A percentile compares a stretch with the other conserved stretches of the same genome.
Evolutionary conservation across 1,140 invertebrate species (phyloP).

Genomic region (Scaptomyza pallida): DNA sequence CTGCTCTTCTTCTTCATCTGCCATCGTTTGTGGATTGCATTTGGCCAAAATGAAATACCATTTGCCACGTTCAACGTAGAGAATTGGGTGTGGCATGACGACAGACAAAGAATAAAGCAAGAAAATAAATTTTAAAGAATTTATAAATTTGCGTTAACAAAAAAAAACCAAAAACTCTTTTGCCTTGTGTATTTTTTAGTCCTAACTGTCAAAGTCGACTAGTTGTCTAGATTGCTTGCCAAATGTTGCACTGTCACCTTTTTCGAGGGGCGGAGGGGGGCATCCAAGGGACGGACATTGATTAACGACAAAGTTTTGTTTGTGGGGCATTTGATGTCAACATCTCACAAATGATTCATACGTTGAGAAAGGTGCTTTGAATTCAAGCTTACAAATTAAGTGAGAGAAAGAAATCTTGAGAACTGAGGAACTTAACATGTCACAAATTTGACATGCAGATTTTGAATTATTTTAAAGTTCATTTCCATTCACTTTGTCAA

Average conservation of each 20-base stretch:
- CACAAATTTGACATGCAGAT: too few species aligned
- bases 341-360: not conserved
- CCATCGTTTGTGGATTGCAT: slow-evolving; percentile 36
- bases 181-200: not conserved
- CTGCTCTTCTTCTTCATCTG: not conserved
- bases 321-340: slow-evolving; percentile 4
- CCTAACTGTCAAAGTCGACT: not conserved
- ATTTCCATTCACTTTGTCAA: not conserved
- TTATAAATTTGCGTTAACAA: not conserved
- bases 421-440: too few species aligned
- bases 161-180: not conserved
- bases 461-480: too few species aligned
- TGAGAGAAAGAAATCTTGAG: too few species aligned
- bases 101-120: not conserved
- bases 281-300: slow-evolving; percentile 48
- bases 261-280: slow-evolving; percentile 22
- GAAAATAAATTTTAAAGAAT: too few species aligned
- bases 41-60: slow-evolving; percentile 43
- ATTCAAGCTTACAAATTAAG: not conserved
- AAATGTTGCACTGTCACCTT: slow-evolving; percentile 45
- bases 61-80: slow-evolving; percentile 21
- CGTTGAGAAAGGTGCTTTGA: not conserved
- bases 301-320: slow-evolving; percentile 42
- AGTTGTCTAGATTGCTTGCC: slow-evolving; percentile 18
- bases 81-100: not conserved